Evolutionary conservation across 2,113 vertebrate genomes (phyloP), one percentile per base, ranked within the genome.

Genomic region (Dolichallabes microphthalmus): DNA sequence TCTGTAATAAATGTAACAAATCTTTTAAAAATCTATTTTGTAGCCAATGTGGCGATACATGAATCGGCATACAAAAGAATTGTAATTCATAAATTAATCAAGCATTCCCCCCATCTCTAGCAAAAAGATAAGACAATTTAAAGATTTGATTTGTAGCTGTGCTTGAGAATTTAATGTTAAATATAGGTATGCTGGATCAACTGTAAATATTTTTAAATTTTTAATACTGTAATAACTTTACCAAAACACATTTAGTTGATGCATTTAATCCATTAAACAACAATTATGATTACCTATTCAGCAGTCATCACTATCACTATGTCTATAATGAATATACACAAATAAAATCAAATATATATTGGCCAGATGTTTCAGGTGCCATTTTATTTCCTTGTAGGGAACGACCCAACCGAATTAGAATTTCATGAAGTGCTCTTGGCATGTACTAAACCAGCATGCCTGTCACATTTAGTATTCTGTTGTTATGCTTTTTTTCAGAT

Each of bases 141-240:
- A 39, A 79, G 20, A n/a, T 17, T 45, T 80, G n/a, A 80, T 80
- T 64, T 66, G 61, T 52, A 84, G 19, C 60, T 78, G 27, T 8
- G 12, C 27, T 84, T 61, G 6, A 83, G 12, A 57, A 50, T 61
- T 63, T 45, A 19, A 30, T 57, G 58, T 35, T 3, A 57, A 55
- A 57, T 68, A 12, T 66, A 32, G 19, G 58, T 71, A 83, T 78
- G 5, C 63, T 60, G 22, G 20, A 78, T 80, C 25, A 86, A 64
- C n/a, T 55, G n/a, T 55, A 63, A 63, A 80, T 73, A 39, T 30
- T n/a, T 45, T 14, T 22, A 8, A 7, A 45, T 8, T 45, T 45
- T 45, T 45, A 45, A 8, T 45, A 45, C 45, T 45, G 45, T 45
- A 45, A 45, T 45, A 45, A 45, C 45, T 45, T 45, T 45, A 45